Percentiles rank a stretch among this genome's conserved stretches.
These are phyloP conservation scores for Benthosema pterotum DNA, from an alignment of 2,797 vertebrate genomes.

Conservation along the genomic window DNA sequence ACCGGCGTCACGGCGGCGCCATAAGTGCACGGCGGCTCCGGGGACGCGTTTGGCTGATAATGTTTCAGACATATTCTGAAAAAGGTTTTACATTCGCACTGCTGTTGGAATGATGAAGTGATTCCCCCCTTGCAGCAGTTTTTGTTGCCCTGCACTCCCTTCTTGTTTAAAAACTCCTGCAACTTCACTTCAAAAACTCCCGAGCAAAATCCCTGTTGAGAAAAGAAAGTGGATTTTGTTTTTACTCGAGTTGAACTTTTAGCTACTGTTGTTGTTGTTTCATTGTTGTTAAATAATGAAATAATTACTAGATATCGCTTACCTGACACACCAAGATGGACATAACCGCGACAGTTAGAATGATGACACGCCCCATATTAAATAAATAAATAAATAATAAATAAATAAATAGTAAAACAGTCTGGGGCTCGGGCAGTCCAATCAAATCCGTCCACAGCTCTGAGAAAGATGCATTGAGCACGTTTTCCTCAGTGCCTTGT, in stretches of 20 bases:
- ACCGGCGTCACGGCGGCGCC: conserved; percentile 92
- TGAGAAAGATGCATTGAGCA: conserved; percentile 75
- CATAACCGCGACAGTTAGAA: conserved; percentile 81
- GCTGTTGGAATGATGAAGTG: conserved; percentile 79
- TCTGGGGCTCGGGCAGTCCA: conserved; percentile 67
- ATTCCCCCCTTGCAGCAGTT: conserved; percentile 89
- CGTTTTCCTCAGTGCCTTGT: conserved; percentile 64
- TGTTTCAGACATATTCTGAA: conserved; percentile 97
- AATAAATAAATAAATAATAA: conserved; percentile 69
- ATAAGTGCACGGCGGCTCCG: conserved; percentile 95
- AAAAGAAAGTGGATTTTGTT: conserved; percentile 31
- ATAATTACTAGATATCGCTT: conserved; percentile 49
- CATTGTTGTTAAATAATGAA: background rate
- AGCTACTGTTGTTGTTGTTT: background rate
- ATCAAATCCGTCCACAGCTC: conserved; percentile 58
- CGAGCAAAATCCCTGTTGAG: conserved; percentile 85
- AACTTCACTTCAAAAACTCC: conserved; percentile 96
- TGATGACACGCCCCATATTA: conserved; percentile 85
- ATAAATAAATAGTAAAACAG: conserved; percentile 66
- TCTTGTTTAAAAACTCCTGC: conserved; percentile 97
- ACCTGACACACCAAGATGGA: conserved; percentile 89
- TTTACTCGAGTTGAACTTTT: conserved; percentile 13
- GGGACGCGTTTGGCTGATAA: conserved; percentile 94
- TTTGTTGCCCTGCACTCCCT: conserved; percentile 88
- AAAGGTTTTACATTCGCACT: conserved; percentile 95